Percentiles rank a stretch among this genome's conserved stretches.
phyloP scores from a whole-genome alignment of 2,888 invertebrate species.

The Diarsia rubi region DNA sequence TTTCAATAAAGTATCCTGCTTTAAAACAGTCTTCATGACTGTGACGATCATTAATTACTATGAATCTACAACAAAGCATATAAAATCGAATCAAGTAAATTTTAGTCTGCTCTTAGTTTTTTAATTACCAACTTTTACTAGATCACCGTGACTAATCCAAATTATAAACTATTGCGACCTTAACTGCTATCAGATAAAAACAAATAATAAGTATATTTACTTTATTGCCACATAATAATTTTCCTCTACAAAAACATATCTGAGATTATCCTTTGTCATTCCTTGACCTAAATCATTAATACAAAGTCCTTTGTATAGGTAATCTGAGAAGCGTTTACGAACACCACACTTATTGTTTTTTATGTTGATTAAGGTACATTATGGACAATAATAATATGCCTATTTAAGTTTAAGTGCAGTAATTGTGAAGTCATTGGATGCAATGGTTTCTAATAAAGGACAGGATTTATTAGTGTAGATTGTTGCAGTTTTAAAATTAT shows the following conservation, averaged over 20 bases:
- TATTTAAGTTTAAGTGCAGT: conserved; percentile 59
- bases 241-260: conserved; percentile 22
- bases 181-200: conserved; percentile 13
- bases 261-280: conserved; percentile 48
- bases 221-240: conserved; percentile 30
- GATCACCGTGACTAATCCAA: conserved; percentile 4
- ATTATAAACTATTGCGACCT: conserved; percentile 1
- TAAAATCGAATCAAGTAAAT: neutral
- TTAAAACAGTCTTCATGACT: neutral
- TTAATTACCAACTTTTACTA: neutral
- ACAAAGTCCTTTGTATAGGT: conserved; percentile 38
- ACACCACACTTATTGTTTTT: conserved; percentile 55
- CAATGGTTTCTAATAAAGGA: conserved; percentile 37
- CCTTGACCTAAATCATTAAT: conserved; percentile 56
- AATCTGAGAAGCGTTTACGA: conserved; percentile 39
- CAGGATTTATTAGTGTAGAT: conserved; percentile 35
- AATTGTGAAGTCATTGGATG: conserved; percentile 45
- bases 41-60: neutral
- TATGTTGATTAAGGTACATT: conserved; percentile 56
- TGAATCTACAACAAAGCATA: neutral
- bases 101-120: neutral
- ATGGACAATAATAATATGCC: conserved; percentile 44
- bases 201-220: conserved; percentile 35
- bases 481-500: conserved; percentile 26
- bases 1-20: neutral